phyloP scores from a whole-genome alignment of 2,113 vertebrate species.

The Rallus limicola region DNA sequence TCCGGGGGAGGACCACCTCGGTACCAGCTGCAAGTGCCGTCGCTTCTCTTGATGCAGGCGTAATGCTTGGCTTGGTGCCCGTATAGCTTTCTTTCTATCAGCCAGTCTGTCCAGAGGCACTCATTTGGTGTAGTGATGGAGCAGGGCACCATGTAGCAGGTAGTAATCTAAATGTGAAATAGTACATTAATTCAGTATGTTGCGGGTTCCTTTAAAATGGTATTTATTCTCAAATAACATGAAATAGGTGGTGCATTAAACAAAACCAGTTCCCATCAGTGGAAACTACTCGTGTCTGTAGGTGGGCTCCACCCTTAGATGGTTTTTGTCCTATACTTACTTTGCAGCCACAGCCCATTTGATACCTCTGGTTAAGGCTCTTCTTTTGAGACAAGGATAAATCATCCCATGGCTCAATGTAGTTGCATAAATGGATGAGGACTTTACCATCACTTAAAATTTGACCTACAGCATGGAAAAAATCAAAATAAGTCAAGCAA shows the following conservation, averaged over 20 bases:
- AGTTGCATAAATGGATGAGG: slow-evolving; percentile 88
- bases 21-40: slow-evolving; percentile 91
- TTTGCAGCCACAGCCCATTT: slow-evolving; percentile 91
- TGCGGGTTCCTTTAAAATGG: neutral
- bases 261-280: neutral
- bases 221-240: neutral
- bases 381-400: slow-evolving; percentile 88
- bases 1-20: slow-evolving; percentile 78
- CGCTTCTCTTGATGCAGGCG: slow-evolving; percentile 84
- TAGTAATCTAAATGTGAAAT: slow-evolving; percentile 81
- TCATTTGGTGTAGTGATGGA: slow-evolving; percentile 79
- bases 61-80: slow-evolving; percentile 87
- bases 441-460: slow-evolving; percentile 86
- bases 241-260: neutral
- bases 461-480: slow-evolving; percentile 76
- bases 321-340: slow-evolving; percentile 73
- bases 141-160: slow-evolving; percentile 85
- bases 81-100: slow-evolving; percentile 81
- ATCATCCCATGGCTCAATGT: slow-evolving; percentile 88
- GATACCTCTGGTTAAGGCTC: slow-evolving; percentile 90
- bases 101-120: slow-evolving; percentile 93
- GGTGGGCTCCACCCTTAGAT: neutral
- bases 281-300: neutral
- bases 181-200: neutral
- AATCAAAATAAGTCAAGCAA: neutral